Evolutionary conservation across 2,113 vertebrate genomes (phyloP).

Genomic region (Corythoichthys haematopterus): DNA sequence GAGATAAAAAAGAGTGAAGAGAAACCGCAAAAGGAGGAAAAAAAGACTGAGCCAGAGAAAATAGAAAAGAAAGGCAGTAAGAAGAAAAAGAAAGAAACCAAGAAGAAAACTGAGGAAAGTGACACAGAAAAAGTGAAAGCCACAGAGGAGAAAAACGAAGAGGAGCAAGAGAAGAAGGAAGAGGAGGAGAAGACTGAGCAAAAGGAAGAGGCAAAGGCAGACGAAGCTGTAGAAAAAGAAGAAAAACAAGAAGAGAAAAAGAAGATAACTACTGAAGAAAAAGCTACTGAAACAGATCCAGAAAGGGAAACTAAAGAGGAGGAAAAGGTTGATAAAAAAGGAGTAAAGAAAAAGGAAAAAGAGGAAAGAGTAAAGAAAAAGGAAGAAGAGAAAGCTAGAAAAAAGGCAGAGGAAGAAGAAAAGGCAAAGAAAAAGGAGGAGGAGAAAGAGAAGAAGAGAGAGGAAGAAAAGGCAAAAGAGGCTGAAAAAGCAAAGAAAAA

Average conservation of each 20-base stretch:
- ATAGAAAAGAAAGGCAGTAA: constrained; percentile 48
- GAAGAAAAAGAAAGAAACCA: constrained; percentile 54
- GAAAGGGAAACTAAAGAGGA: constrained; percentile 37
- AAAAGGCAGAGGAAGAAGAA: constrained; percentile 43
- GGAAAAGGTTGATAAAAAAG: constrained; percentile 44
- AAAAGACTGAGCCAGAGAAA: constrained; percentile 44
- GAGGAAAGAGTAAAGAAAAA: constrained; percentile 51
- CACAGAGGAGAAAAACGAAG: constrained; percentile 25
- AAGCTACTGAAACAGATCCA: constrained; percentile 28
- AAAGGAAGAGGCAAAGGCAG: constrained; percentile 27
- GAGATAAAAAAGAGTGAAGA: constrained; percentile 46
- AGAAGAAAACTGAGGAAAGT: constrained; percentile 44
- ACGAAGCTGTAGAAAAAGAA: constrained; percentile 28
- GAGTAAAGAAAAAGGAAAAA: constrained; percentile 53
- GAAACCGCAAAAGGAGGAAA: constrained; percentile 32
- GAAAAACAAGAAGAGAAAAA: constrained; percentile 48
- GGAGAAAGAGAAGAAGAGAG: constrained; percentile 39
- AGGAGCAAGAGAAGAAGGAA: constrained; percentile 16
- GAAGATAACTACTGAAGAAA: constrained; percentile 33
- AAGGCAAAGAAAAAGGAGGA: constrained; percentile 36
- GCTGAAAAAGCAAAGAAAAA: constrained; percentile 45
- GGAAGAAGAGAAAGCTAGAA: constrained; percentile 49
- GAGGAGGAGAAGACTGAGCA: constrained; percentile 16
- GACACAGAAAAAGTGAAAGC: constrained; percentile 30
- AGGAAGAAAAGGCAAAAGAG: constrained; percentile 42